These are phyloP conservation scores for Tricholauxania praeusta DNA, from an alignment of 2,888 invertebrate genomes.

Conservation along the genomic window DNA sequence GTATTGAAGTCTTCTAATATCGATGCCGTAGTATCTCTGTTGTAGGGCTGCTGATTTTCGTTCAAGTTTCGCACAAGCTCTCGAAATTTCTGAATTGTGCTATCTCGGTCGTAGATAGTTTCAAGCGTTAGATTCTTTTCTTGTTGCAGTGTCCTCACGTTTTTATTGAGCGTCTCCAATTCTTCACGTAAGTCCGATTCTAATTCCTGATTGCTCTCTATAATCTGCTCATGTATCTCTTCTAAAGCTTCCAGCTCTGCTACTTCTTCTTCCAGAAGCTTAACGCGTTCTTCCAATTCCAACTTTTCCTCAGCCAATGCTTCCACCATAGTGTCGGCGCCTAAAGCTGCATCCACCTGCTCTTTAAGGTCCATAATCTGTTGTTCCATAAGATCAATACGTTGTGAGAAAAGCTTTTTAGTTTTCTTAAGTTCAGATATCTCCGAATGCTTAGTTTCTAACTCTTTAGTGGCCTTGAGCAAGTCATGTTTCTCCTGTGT, in stretches of 20 bases:
- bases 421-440: slow-evolving; percentile 84
- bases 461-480: slow-evolving; percentile 89
- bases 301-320: slow-evolving; percentile 93
- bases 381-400: slow-evolving; percentile 83
- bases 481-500: slow-evolving; percentile 94
- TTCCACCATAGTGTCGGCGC: slow-evolving; percentile 99
- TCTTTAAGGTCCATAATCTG: slow-evolving; percentile 93
- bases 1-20: slow-evolving; percentile 65
- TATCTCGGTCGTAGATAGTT: slow-evolving; percentile 91
- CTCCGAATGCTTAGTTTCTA: slow-evolving; percentile 89
- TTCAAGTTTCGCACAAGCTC: slow-evolving; percentile 91
- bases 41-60: slow-evolving; percentile 73
- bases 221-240: slow-evolving; percentile 97
- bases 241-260: slow-evolving; percentile 89
- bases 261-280: slow-evolving; percentile 90
- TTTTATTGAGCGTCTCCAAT: slow-evolving; percentile 86
- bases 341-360: slow-evolving; percentile 95
- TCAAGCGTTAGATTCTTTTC: slow-evolving; percentile 91
- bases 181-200: slow-evolving; percentile 96
- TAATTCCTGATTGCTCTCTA: slow-evolving; percentile 91
- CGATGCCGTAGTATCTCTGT: slow-evolving; percentile 70
- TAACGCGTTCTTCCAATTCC: slow-evolving; percentile 90
- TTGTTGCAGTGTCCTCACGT: slow-evolving; percentile 82
- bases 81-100: slow-evolving; percentile 93
- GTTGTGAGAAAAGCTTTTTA: slow-evolving; percentile 85